Base-by-base conservation (phyloP, 2,797 vertebrate genomes). In the Ibycter americanus region DNA sequence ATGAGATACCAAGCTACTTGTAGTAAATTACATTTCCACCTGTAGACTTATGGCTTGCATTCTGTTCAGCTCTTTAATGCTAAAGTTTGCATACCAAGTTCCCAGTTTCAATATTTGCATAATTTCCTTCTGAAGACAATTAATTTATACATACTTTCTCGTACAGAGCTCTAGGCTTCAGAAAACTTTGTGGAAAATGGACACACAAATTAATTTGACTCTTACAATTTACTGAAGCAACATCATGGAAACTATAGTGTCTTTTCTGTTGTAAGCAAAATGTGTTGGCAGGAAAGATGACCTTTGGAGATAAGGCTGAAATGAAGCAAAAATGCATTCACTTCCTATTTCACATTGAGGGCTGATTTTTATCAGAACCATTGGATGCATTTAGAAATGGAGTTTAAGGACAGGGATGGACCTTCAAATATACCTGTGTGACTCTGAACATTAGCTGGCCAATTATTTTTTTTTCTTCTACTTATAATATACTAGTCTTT, bases 311-410 rank as follows among this genome's bases (percentile, higher is more conserved):
- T 98, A 98, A 97, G 68, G 63, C 71, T 96, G 85, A 96, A 97
- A 96, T 89, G 61, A 97, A 97, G 89, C 47, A 96, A 97, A 97
- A 98, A 93, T 71, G 27, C 66, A 89, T 97, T 97, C 65, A 61
- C 81, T 95, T 97, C 79, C 63, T 95, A 86, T 97, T 96, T 96
- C 87, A 93, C 71, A 36, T 51, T 84, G 77, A 96, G 93, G 80
- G 88, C 86, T 97, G 97, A 98, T 98, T 96, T 97, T 98, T 98
- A 98, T 98, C 97, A 92, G 74, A 83, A 31, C 44, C 85, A 56
- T 95, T 78, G 77, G 93, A 93, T 96, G 83, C 90, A 92, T 97
- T 98, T 96, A 87, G 85, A 97, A 97, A 96, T 71, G 16, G 82
- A 93, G n/a, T 97, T 71, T 82, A 76, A 94, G 79, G 76, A 20